Evolutionary conservation across 2,888 invertebrate genomes (phyloP), one percentile per base, ranked within the genome.

Genomic region (Hypsopygia costalis): DNA sequence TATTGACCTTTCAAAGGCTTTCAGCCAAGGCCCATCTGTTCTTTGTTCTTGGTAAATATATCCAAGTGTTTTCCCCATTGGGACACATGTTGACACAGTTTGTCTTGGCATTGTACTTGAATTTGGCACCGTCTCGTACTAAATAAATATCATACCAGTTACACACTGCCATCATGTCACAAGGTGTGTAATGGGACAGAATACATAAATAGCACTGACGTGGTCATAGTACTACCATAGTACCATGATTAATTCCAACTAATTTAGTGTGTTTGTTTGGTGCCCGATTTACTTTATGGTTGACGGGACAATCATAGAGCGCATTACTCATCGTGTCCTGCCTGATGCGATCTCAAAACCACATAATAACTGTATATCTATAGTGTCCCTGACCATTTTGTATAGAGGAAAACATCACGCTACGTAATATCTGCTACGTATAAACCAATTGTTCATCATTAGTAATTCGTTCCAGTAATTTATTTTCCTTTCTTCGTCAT

Each of bases 291-390:
- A 53, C 5, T 65, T 59, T 62, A 69, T 60, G 61, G 69, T 61
- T 48, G 53, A 49, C 45, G 41, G 58, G 57, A 55, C 66, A 68
- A 62, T 55, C 55, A 45, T 60, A 53, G 55, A 47, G 58, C 41
- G 34, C 28, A 49, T 68, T 65, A 68, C 57, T 69, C 72, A 70
- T 74, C 62, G 28, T 10, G 22, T 27, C 2, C 29, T 21, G 33
- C 33, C 20, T 37, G 11, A 9, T 25, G 4, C 20, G 20, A 20
- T 6, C n/a, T n/a, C 9, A n/a, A 21, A 38, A 38, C 37, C 37
- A 21, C 11, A 36, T 25, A 25, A n/a, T 25, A 5, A 21, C 6
- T 25, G 25, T 25, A 7, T 4, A 16, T 16, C 2, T 4, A 16
- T 3, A 16, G 16, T 16, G 16, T 16, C 16, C 16, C 16, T 16